Conservation (phyloP, 2,113 vertebrate genomes). For the Campylomormyrus numenius region DNA sequence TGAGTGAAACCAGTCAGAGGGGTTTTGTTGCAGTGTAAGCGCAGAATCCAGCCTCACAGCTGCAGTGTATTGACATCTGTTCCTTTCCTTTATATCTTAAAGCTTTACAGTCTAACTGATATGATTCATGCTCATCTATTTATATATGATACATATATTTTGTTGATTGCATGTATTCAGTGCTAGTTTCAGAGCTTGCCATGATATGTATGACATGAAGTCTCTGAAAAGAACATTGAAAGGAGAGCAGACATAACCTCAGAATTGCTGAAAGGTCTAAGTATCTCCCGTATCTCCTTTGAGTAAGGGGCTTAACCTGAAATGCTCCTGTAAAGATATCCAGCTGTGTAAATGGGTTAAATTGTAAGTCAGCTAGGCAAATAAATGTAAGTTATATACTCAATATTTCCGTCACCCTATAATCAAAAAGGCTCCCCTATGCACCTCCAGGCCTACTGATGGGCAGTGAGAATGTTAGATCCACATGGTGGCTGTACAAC, state of each 20-base stretch:
- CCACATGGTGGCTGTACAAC: not conserved
- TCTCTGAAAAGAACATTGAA: not conserved
- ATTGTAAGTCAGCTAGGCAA: slow-evolving; percentile 22
- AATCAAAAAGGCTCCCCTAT: not conserved
- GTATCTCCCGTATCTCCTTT: not conserved
- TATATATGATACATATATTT: not conserved
- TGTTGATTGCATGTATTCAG: not conserved
- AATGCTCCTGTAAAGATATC: not conserved
- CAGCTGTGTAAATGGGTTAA: slow-evolving; percentile 22
- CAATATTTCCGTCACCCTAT: not conserved
- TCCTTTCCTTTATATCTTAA: not conserved
- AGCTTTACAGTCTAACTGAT: not conserved
- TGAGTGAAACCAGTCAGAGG: not conserved
- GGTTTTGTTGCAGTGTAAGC: not conserved
- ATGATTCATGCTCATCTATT: not conserved
- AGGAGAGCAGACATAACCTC: not conserved
- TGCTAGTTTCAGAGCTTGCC: not conserved
- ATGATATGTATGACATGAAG: not conserved
- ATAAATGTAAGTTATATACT: not conserved
- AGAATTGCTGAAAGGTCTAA: not conserved
- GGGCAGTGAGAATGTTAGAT: not conserved
- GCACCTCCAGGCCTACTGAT: not conserved
- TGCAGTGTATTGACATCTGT: not conserved
- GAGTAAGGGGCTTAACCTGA: not conserved
- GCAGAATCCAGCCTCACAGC: not conserved